Evolutionary conservation across 2,113 vertebrate species (phyloP).

Genomic region (Engystomops pustulosus): DNA sequence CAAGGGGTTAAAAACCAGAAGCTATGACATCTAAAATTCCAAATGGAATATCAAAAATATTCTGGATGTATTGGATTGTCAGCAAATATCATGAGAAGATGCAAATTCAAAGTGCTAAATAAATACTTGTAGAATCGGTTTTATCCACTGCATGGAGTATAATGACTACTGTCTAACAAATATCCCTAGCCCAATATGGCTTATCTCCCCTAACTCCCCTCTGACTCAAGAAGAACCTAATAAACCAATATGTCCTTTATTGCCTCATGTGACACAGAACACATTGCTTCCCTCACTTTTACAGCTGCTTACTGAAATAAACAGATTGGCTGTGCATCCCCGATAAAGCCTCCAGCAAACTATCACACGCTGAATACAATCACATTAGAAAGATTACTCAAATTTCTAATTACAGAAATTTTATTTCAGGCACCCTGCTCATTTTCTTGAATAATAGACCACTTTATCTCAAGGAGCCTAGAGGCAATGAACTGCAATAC

Average conservation of each 20-base stretch:
- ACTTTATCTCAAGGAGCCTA: constrained; percentile 12
- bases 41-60: too few species aligned
- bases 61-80: too few species aligned
- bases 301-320: not conserved
- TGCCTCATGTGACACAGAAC: not conserved
- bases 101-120: too few species aligned
- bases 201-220: not conserved
- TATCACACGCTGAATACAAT: constrained; percentile 7
- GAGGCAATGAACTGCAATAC: constrained; percentile 6
- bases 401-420: constrained; percentile 19
- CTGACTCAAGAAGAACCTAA: not conserved
- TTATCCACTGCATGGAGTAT: not conserved
- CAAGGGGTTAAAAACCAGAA: too few species aligned
- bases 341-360: constrained; percentile 28
- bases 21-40: too few species aligned
- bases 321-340: not conserved
- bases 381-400: constrained; percentile 19
- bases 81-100: too few species aligned
- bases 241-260: not conserved
- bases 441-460: constrained; percentile 31
- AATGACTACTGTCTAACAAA: not conserved
- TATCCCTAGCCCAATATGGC: not conserved
- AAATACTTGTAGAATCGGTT: too few species aligned
- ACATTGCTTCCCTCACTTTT: not conserved
- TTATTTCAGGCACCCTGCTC: not conserved